phyloP scores from a whole-genome alignment of 2,888 invertebrate species.

The Mythimna ferrago region DNA sequence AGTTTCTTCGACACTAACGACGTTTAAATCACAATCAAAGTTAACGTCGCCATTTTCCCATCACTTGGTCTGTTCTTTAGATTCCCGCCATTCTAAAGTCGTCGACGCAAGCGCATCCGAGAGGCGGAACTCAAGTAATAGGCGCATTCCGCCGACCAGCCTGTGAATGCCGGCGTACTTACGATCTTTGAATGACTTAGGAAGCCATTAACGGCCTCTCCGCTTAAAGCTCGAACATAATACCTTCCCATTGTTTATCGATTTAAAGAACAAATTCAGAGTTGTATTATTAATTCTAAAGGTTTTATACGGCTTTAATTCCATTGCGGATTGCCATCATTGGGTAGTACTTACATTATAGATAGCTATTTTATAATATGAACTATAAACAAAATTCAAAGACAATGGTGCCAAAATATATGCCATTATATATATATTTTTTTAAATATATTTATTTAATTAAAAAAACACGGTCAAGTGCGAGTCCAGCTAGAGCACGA shows the following conservation, averaged over 20 bases:
- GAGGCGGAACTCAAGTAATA: constrained; percentile 86
- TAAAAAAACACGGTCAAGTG: no score
- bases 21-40: constrained; percentile 48
- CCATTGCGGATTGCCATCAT: no score
- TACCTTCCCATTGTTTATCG: constrained; percentile 68
- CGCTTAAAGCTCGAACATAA: constrained; percentile 68
- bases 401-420: no score
- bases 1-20: constrained; percentile 30
- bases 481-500: no score
- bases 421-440: no score
- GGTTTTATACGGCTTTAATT: neutral
- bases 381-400: no score
- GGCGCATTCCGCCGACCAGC: constrained; percentile 81
- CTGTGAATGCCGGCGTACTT: constrained; percentile 81
- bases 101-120: constrained; percentile 75
- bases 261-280: constrained; percentile 60
- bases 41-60: constrained; percentile 58
- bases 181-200: constrained; percentile 79
- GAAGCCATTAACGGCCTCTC: constrained; percentile 76
- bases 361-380: no score
- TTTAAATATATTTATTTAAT: no score
- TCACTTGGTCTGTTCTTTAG: constrained; percentile 66
- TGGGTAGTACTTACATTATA: no score
- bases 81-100: constrained; percentile 80
- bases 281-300: constrained; percentile 42